Base-by-base conservation (phyloP, 2,797 vertebrate species). In the Acanthurus leucopareius region DNA sequence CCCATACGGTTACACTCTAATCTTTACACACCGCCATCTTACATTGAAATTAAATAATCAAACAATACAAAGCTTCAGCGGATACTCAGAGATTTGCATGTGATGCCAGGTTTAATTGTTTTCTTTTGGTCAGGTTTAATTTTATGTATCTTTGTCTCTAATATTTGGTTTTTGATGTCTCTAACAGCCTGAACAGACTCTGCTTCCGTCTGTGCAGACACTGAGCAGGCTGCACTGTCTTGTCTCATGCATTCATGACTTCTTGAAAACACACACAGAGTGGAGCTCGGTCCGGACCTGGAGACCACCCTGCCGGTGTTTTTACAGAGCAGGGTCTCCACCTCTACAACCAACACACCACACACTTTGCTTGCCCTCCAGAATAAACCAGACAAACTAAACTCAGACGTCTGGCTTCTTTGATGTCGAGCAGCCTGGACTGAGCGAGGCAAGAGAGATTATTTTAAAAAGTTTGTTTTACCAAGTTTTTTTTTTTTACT, bases 231-330 rank as follows among this genome's bases (percentile, higher is more conserved):
- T 63, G 15, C 16, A 4, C 20, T 17, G 57, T 71, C 73, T 56
- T 19, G 8, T 63, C 58, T 79, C 65, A 19, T 49, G 66, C 49
- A 44, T n/a, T n/a, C 42, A 9, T 2, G 45, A 15, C 10, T 62
- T 74, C 51, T 66, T 62, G 19, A 81, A 71, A 71, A 32, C 25
- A 25, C 25, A 25, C 25, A 25, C 25, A 25, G 2, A 3, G 9
- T 40, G 40, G 5, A 42, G 35, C 38, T 63, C 42, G 28, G 48
- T 10, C 16, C 35, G 3, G 42, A 76, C 49, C 63, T 7, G 2
- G 7, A 78, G 87, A 73, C 85, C 81, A 87, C 77, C 84, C 83
- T 61, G 79, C 56, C 10, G 3, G 13, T 81, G 77, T 85, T 87
- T 53, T 80, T 57, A 19, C 64, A 77, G 72, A 32, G 25, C 61